phyloP scores from a whole-genome alignment of 2,888 invertebrate species.

The Sylvicola fuscatus region DNA sequence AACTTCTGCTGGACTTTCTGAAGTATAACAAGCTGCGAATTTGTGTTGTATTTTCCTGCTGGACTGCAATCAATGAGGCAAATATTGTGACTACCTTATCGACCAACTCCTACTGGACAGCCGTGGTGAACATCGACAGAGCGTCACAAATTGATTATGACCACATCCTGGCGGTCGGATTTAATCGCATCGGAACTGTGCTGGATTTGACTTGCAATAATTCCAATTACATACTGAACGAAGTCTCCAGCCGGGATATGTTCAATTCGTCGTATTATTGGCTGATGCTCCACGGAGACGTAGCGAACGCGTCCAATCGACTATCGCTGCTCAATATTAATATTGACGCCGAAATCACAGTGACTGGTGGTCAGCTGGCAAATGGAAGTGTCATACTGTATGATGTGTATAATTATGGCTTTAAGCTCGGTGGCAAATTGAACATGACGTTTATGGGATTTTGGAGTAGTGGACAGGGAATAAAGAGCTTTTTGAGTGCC shows the following conservation, averaged over 20 bases:
- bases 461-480: conserved; percentile 3
- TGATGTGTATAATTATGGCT: conserved; percentile 9
- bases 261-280: conserved; percentile 9
- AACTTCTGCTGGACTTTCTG: no score
- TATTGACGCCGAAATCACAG: conserved; percentile 4
- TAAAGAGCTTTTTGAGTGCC: neutral
- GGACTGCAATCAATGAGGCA: no score
- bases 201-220: neutral
- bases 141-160: no score
- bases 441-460: conserved; percentile 7
- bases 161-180: no score
- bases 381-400: conserved; percentile 5
- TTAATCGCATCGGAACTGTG: neutral
- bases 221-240: neutral
- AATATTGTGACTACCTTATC: no score
- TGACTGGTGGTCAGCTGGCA: neutral
- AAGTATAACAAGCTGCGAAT: no score
- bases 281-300: conserved; percentile 7
- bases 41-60: no score
- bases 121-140: no score
- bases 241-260: neutral
- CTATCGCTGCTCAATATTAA: conserved; percentile 3
- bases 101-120: no score
- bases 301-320: conserved; percentile 4
- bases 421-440: conserved; percentile 6